Evolutionary conservation across 2,113 vertebrate genomes (phyloP).

Genomic region (Carlito syrichta): DNA sequence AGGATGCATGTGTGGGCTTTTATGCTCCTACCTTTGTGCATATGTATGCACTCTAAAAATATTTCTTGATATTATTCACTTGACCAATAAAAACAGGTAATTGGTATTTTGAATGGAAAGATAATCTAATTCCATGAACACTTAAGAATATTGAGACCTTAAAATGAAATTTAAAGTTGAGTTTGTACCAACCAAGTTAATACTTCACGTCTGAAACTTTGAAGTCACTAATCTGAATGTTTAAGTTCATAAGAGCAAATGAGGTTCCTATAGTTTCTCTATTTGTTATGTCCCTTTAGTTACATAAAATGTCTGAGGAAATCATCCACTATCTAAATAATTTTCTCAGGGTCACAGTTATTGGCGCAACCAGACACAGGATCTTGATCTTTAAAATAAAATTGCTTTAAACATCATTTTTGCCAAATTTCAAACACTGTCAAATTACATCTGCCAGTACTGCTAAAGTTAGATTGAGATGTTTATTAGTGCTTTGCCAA

Average conservation of each 20-base stretch:
- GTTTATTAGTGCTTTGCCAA: background rate
- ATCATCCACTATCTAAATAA: background rate
- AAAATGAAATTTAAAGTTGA: slow-evolving; percentile 5
- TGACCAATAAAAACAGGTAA: background rate
- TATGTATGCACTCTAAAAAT: background rate
- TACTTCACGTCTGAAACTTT: background rate
- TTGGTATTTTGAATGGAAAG: background rate
- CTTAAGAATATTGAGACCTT: background rate
- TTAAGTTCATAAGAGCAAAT: background rate
- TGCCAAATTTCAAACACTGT: background rate
- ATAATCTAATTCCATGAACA: background rate
- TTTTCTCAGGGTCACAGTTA: slow-evolving; percentile 6
- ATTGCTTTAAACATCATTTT: background rate
- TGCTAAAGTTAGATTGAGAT: background rate
- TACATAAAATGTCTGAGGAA: background rate
- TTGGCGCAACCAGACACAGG: background rate
- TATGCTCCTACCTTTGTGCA: background rate
- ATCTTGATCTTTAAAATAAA: background rate
- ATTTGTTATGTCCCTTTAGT: background rate
- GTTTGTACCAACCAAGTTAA: background rate
- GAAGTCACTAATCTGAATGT: background rate
- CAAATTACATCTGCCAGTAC: background rate
- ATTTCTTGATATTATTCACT: background rate
- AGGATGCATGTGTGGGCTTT: background rate
- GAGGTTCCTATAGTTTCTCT: background rate